Conservation (phyloP, 1,140 invertebrate genomes). For the Orius insidiosus region DNA sequence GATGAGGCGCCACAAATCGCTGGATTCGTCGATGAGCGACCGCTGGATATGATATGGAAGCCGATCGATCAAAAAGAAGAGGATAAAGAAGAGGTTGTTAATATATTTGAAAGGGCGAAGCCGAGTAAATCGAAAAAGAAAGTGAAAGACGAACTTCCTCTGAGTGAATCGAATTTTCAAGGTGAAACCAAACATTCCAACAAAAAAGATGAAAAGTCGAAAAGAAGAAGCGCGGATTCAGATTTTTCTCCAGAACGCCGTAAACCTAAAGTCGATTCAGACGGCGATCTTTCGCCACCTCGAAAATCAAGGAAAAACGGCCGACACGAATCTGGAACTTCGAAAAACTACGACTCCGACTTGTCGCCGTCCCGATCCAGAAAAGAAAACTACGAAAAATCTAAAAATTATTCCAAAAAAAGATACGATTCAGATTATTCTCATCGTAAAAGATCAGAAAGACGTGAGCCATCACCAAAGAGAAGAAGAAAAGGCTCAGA, state of each 20-base stretch:
- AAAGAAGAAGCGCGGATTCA: constrained; percentile 1
- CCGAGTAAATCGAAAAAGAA: no score
- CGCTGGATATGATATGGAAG: constrained; percentile 55
- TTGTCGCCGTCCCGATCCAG: constrained; percentile 26
- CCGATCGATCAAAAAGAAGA: constrained; percentile 32
- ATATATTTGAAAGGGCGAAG: no score
- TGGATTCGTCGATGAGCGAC: constrained; percentile 76
- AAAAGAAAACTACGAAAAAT: constrained; percentile 7
- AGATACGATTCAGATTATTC: constrained; percentile 14
- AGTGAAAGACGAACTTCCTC: no score
- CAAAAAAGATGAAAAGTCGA: constrained; percentile 12
- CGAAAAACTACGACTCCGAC: constrained; percentile 22
- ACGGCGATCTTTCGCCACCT: constrained; percentile 19
- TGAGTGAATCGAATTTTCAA: constrained; percentile 19
- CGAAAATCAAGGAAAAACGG: constrained; percentile 14
- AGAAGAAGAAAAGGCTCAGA: constrained; percentile 6
- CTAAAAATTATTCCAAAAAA: constrained; percentile 21
- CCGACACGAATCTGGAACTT: constrained; percentile 10
- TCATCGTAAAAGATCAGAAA: constrained; percentile 17
- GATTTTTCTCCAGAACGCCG: constrained; percentile 1
- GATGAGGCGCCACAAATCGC: constrained; percentile 82
- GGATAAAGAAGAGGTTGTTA: constrained; percentile 21
- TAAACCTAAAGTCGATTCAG: constrained; percentile 9
- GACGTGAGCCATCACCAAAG: constrained; percentile 14
- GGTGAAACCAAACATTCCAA: constrained; percentile 15